Evolutionary conservation across 2,113 vertebrate genomes (phyloP).

Genomic region (Megaleporinus macrocephalus): DNA sequence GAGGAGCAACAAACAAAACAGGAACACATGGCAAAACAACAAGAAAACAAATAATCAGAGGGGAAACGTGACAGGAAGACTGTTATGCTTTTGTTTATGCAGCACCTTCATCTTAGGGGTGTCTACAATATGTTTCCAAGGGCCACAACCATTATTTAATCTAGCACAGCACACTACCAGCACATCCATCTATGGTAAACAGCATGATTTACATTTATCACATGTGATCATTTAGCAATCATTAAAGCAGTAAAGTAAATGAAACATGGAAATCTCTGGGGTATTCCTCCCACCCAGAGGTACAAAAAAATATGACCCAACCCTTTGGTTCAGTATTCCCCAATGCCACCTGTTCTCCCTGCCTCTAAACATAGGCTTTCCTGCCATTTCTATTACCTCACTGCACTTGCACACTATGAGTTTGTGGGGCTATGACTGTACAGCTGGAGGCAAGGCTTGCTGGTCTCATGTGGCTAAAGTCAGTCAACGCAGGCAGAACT

Average conservation of each 20-base stretch:
- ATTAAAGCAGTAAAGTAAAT: neutral
- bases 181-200: neutral
- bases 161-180: neutral
- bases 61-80: too few relatives aligned
- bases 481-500: neutral
- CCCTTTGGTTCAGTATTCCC: neutral
- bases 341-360: neutral
- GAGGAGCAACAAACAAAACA: too few relatives aligned
- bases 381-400: constrained; percentile 17
- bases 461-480: neutral
- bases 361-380: neutral
- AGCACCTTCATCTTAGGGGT: too few relatives aligned
- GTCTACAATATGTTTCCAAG: too few relatives aligned
- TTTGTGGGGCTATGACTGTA: neutral
- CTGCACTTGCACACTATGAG: constrained; percentile 14
- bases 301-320: neutral
- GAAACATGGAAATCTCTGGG: neutral
- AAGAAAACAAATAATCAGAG: too few relatives aligned
- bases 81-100: too few relatives aligned
- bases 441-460: neutral
- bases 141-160: too few relatives aligned
- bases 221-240: neutral
- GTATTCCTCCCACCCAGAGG: neutral
- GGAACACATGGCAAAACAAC: too few relatives aligned
- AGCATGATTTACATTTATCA: neutral